Conservation (phyloP, 2,113 vertebrate genomes). For the Mastomys coucha region DNA sequence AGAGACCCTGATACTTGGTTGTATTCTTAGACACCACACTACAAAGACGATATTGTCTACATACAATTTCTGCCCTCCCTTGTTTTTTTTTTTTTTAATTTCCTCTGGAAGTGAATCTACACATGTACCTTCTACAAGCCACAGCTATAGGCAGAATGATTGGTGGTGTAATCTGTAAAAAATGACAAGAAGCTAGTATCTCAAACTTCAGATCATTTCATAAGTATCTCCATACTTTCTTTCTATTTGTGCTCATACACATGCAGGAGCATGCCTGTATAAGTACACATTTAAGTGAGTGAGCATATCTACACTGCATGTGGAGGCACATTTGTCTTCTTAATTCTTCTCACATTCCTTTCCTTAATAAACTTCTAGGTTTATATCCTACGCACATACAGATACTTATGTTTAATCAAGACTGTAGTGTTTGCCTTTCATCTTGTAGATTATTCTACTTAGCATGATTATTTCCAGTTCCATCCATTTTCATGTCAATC, state of each 20-base stretch:
- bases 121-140: background rate
- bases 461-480: background rate
- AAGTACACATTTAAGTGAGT: background rate
- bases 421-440: background rate
- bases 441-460: background rate
- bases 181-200: background rate
- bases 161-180: background rate
- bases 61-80: no score
- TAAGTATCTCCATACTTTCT: background rate
- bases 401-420: background rate
- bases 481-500: background rate
- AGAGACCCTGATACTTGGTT: background rate
- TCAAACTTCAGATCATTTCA: background rate
- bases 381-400: background rate
- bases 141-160: no score
- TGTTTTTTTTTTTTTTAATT: no score
- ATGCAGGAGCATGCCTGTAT: background rate
- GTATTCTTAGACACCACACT: rapidly evolving
- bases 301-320: background rate
- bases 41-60: background rate
- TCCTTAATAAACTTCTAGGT: background rate
- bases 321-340: no score
- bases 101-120: rapidly evolving
- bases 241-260: background rate
- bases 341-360: background rate